These are phyloP conservation scores for Tipula lateralis DNA, from an alignment of 2,888 invertebrate species.

Conservation along the genomic window DNA sequence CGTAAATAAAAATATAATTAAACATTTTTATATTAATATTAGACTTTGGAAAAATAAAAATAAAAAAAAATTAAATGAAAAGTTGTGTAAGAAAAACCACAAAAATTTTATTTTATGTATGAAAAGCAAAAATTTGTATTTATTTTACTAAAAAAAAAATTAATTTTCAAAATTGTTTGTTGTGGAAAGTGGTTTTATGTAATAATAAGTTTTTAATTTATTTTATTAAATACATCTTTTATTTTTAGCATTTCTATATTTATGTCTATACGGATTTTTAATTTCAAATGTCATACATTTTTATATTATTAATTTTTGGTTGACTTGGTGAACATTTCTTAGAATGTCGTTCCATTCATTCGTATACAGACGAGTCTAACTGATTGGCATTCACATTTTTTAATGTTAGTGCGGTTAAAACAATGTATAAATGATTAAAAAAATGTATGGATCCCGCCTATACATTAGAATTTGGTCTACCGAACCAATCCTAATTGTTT, in stretches of 20 bases:
- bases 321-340: neutral
- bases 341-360: too few species aligned
- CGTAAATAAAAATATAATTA: neutral
- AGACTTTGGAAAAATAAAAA: neutral
- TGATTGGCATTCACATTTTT: too few species aligned
- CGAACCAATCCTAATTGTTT: too few species aligned
- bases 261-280: too few species aligned
- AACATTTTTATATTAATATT: neutral
- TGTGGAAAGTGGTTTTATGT: neutral
- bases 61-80: neutral
- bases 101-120: neutral
- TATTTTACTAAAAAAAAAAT: neutral
- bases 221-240: neutral
- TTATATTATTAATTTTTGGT: neutral
- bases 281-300: neutral
- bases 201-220: neutral
- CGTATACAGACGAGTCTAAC: too few species aligned
- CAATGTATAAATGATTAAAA: too few species aligned
- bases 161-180: neutral
- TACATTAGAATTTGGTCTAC: too few species aligned
- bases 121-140: neutral
- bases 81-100: neutral
- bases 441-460: too few species aligned
- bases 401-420: too few species aligned
- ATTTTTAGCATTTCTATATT: neutral